Conservation (phyloP, 1,140 invertebrate species). For the Gryllus bimaculatus region DNA sequence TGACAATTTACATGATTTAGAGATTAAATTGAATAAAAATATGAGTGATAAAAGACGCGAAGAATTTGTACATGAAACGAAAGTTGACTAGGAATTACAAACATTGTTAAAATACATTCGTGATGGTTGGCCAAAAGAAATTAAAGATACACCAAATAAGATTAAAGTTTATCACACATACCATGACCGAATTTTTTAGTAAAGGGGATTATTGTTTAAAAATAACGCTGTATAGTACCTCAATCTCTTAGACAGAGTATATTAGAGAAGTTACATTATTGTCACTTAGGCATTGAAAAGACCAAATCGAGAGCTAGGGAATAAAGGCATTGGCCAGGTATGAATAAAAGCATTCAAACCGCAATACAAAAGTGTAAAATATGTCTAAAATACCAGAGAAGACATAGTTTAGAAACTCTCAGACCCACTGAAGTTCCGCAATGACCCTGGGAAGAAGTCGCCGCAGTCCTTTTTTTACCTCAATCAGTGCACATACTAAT, state of each 20-base stretch:
- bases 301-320: slow-evolving; percentile 30
- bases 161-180: slow-evolving; percentile 29
- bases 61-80: slow-evolving; percentile 28
- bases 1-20: slow-evolving; percentile 8
- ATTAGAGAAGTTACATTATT: slow-evolving; percentile 33
- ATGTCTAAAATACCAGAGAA: slow-evolving; percentile 19
- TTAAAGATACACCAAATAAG: slow-evolving; percentile 25
- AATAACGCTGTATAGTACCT: slow-evolving; percentile 32
- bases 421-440: slow-evolving; percentile 23
- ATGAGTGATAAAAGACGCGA: slow-evolving; percentile 19
- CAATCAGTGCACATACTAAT: slow-evolving; percentile 18
- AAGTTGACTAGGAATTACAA: slow-evolving; percentile 26
- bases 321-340: slow-evolving; percentile 32
- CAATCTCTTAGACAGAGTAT: slow-evolving; percentile 29
- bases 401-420: slow-evolving; percentile 23
- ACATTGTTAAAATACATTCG: slow-evolving; percentile 26
- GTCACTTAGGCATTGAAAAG: slow-evolving; percentile 37
- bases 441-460: slow-evolving; percentile 25
- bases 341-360: slow-evolving; percentile 26
- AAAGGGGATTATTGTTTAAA: slow-evolving; percentile 32
- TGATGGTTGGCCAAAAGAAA: slow-evolving; percentile 33
- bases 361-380: slow-evolving; percentile 17
- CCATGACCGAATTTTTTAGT: slow-evolving; percentile 29
- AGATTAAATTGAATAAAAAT: slow-evolving; percentile 6
- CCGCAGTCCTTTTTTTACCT: slow-evolving; percentile 20